A percentile compares a stretch with the other conserved stretches of the same genome.
phyloP scores from a whole-genome alignment of 2,888 invertebrate species.

The Epinotia demarniana region DNA sequence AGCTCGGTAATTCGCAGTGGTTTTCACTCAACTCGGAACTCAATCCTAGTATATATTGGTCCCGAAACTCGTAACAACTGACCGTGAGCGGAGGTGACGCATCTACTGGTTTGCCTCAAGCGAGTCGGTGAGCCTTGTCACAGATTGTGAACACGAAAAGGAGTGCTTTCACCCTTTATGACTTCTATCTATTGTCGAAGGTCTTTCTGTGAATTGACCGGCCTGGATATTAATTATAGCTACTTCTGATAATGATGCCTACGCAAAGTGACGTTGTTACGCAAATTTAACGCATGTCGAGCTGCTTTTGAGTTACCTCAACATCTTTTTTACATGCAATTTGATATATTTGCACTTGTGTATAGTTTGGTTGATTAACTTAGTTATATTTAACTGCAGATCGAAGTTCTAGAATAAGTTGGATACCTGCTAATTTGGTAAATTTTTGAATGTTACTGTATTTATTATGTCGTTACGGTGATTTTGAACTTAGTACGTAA shows the following conservation, averaged over 20 bases:
- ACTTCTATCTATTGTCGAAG: conserved; percentile 73
- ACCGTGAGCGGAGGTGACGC: neutral
- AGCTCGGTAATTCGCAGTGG: neutral
- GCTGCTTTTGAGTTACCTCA: neutral
- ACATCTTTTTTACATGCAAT: conserved; percentile 20
- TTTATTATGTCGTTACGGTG: no score
- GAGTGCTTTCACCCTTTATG: conserved; percentile 80
- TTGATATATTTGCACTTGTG: neutral
- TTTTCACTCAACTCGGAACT: neutral
- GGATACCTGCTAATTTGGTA: no score
- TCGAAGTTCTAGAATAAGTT: no score
- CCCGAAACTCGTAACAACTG: neutral
- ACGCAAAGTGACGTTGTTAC: conserved; percentile 7
- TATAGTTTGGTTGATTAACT: no score
- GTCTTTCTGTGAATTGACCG: conserved; percentile 59
- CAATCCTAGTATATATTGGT: neutral
- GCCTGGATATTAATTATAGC: conserved; percentile 31
- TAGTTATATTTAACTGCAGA: no score
- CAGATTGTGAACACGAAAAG: conserved; percentile 48
- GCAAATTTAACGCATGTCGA: conserved; percentile 38
- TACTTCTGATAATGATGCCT: conserved; percentile 33
- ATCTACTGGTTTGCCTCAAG: neutral
- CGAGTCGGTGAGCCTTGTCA: neutral
- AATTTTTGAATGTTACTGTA: no score
- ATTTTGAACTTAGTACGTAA: no score